phyloP scores from a whole-genome alignment of 2,888 invertebrate genomes.

The Byasa hedistus region DNA sequence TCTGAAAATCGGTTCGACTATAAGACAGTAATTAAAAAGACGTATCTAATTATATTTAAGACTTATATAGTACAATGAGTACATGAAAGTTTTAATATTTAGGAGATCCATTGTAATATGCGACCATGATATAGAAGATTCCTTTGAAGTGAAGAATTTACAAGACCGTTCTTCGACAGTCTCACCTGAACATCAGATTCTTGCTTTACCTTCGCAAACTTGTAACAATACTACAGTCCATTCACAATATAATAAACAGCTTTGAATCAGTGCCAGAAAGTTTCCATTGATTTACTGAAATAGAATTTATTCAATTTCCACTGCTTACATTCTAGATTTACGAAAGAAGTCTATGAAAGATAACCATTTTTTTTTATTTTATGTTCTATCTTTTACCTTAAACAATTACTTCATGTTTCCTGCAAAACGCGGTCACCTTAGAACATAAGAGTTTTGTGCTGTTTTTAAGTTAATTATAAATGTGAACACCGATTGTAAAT shows the following conservation, averaged over 20 bases:
- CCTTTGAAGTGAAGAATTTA: not conserved
- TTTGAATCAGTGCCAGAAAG: constrained; percentile 18
- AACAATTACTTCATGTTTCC: no score
- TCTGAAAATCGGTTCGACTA: no score
- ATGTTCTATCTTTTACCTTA: no score
- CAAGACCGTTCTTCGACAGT: not conserved
- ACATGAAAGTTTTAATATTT: no score
- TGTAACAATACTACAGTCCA: constrained; percentile 16
- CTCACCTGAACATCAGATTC: not conserved
- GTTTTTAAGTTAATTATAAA: no score
- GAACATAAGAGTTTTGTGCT: no score
- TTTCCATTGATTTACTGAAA: constrained; percentile 19
- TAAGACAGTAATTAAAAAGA: no score
- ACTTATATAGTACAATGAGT: no score
- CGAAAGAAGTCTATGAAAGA: not conserved
- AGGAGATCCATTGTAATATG: no score
- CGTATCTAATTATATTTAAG: no score
- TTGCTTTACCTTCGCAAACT: not conserved
- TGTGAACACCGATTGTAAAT: no score
- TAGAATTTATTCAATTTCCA: constrained; percentile 16
- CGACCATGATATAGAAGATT: not conserved
- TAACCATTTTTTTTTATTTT: not conserved
- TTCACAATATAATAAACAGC: constrained; percentile 9
- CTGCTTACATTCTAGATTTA: constrained; percentile 6
- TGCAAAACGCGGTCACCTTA: no score